Evolutionary conservation across 2,888 invertebrate genomes (phyloP), one percentile per base, ranked within the genome.

Genomic region (Zelleria hepariella): DNA sequence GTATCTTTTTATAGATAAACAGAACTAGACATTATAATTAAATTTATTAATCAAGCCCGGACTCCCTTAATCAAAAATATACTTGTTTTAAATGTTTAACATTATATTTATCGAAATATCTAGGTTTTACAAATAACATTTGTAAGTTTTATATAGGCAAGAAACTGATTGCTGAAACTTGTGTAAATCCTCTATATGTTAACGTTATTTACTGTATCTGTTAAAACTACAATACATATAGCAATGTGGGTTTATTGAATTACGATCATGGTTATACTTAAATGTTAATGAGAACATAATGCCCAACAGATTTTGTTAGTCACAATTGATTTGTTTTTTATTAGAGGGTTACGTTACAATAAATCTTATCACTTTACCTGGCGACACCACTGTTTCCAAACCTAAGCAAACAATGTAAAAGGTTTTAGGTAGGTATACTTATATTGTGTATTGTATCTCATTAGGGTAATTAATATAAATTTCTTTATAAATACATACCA

Each of bases 401-500:
- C 15, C 32, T 42, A 42, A 42, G 15, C 32, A 42, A 42, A 42
- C 32, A 15, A 42, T n/a, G n/a, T n/a, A n/a, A n/a, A n/a, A n/a
- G n/a, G n/a, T n/a, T n/a, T n/a, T n/a, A 42, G 5, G n/a, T 42
- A 32, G 32, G 42, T 42, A 51, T 6, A 20, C 10, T 51, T 51
- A 21, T 51, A 20, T 51, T 51, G 5, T 4, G 7, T 51, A 49
- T 26, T 26, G n/a, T n/a, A 60, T 62, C 57, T 24, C 5, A 53
- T 60, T 26, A 23, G 59, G 58, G 54, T 60, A 24, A 18, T 62
- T 21, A 21, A 52, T 58, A 59, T 58, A 60, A 48, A 58, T 42
- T 59, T 59, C 42, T 59, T 1, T 57, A 42, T 55, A 48, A 32
- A 48, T 59, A 59, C 48, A 53, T 59, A 42, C 54, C 23, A 21